Base-by-base conservation (phyloP, 2,888 invertebrate species). In the Criorhina ranunculi region DNA sequence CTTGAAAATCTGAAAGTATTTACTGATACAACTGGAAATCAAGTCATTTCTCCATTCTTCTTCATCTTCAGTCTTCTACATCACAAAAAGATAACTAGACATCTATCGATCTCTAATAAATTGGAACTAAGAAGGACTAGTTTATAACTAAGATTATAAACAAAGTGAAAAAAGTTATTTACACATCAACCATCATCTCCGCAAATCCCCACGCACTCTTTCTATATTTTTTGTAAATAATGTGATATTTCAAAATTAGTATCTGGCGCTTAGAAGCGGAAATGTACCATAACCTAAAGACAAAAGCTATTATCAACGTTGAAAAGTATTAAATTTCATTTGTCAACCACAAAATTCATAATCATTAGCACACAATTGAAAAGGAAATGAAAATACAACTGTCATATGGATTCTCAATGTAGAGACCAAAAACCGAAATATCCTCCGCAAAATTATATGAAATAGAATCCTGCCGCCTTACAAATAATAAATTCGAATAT, bases 271-370 rank as follows among this genome's bases (percentile, higher is more conserved):
- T 44, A 70, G 29, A 35, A 70, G 53, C 83, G 83, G 78, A 83
- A 78, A 67, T 79, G 64, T 53, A 12, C 24, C 1, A 37, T 40
- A 19, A 66, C 33, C 6, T 55, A 67, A 19, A 59, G 19, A 46
- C 29, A 59, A 79, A 67, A 29, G 11, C 66, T 8, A 31, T 44
- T 12, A 17, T 55, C 35, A 35, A 12, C 15, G 9, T 17, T 46
- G 60, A 78, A 15, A 3, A 17, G 53, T 80, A 85, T 85, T 60
- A 17, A 76, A 70, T 85, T 85, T 85, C 85, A 85, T 75, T 80
- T 85, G 85, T 80, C 85, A 85, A 85, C 85, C 85, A 70, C 85
- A 85, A 60, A 76, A 79, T 76, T 85, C 85, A 85, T 85, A 85
- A 85, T 76, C 85, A 76, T 79, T 70, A 76, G 66, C 70, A 72